Percentiles rank a stretch among this genome's conserved stretches.
Evolutionary conservation across 1,140 invertebrate species (phyloP).

Genomic region (Trypoxylus dichotomus): DNA sequence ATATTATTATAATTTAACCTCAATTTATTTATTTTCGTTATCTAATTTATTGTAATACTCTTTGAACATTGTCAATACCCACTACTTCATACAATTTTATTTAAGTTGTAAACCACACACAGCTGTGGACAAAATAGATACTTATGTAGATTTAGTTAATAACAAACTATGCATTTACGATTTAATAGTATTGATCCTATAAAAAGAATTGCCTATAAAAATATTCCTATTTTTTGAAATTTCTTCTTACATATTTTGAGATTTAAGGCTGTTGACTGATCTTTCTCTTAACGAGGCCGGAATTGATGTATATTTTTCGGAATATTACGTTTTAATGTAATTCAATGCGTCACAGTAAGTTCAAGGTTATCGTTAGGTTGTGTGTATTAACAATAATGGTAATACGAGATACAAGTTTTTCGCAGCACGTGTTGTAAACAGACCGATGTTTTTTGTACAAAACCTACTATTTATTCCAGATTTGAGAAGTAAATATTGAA

Average conservation of each 20-base stretch:
- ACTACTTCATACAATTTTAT: too few species aligned
- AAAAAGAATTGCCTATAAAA: too few species aligned
- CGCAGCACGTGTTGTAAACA: background rate
- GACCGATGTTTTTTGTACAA: background rate
- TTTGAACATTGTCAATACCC: too few species aligned
- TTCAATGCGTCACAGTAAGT: background rate
- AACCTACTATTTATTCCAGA: background rate
- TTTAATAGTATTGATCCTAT: too few species aligned
- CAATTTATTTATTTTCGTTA: too few species aligned
- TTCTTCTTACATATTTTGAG: background rate
- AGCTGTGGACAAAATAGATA: too few species aligned
- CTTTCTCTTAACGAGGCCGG: background rate
- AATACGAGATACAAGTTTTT: background rate
- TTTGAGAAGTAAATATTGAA: background rate
- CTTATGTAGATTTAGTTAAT: too few species aligned
- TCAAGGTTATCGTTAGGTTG: background rate
- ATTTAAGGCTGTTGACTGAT: background rate
- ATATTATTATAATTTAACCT: too few species aligned
- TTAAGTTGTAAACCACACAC: too few species aligned
- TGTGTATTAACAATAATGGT: background rate
- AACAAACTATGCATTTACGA: too few species aligned
- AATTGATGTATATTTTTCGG: background rate
- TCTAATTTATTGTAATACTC: too few species aligned
- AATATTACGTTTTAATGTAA: background rate
- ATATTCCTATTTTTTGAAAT: too few species aligned